Evolutionary conservation across 2,113 vertebrate species (phyloP).

Genomic region (Numenius arquata): DNA sequence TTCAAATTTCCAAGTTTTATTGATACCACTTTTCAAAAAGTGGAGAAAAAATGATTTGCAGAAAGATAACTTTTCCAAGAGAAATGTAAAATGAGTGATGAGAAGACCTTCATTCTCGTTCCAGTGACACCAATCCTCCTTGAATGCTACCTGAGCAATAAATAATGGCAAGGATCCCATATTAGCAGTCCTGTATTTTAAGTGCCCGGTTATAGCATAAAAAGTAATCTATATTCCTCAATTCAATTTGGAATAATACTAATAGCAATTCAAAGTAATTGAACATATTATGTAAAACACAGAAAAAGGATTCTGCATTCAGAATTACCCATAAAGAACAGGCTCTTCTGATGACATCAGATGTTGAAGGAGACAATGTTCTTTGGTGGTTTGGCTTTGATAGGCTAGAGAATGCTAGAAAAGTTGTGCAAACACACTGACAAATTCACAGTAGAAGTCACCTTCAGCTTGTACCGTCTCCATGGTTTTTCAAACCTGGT

Average conservation of each 20-base stretch:
- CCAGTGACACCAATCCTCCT: neutral
- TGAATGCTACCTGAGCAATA: neutral
- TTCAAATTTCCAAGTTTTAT: neutral
- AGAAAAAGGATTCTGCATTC: neutral
- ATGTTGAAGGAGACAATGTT: neutral
- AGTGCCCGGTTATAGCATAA: neutral
- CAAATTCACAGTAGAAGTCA: neutral
- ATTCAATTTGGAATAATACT: neutral
- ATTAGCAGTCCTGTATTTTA: neutral
- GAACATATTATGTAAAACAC: neutral
- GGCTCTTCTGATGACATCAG: neutral
- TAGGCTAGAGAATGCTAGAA: neutral
- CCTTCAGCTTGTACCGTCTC: rapidly evolving
- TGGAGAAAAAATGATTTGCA: neutral
- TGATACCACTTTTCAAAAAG: constrained; percentile 4
- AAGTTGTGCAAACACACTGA: neutral
- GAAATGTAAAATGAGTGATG: neutral
- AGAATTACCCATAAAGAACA: neutral
- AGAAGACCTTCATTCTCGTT: neutral
- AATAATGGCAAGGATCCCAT: neutral
- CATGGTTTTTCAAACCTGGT: neutral
- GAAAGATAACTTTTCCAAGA: neutral
- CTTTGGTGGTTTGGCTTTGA: neutral
- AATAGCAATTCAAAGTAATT: neutral
- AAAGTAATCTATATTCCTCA: neutral